Evolutionary conservation across 2,113 vertebrate species (phyloP).

Genomic region (Psophia crepitans): DNA sequence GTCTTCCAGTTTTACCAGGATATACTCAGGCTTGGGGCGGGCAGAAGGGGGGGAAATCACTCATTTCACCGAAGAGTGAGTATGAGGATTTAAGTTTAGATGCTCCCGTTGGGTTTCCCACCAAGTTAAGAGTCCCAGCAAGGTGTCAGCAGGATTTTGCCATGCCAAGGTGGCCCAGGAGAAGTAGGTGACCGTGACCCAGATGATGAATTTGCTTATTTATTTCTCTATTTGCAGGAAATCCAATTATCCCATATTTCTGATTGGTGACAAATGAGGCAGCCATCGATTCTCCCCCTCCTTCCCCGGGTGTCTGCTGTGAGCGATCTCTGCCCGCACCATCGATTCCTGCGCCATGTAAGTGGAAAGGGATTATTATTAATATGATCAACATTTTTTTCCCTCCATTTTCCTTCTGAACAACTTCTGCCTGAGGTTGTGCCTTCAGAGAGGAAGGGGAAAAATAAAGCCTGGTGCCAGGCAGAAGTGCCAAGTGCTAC

Average conservation of each 20-base stretch:
- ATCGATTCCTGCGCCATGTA: background rate
- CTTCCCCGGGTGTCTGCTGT: background rate
- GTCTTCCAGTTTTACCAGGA: rapidly evolving
- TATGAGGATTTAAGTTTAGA: rapidly evolving
- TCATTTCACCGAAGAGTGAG: rapidly evolving
- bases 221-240: background rate
- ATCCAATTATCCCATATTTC: slow-evolving; percentile 7
- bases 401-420: background rate
- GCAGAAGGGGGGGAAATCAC: background rate
- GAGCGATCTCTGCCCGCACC: background rate
- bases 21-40: background rate
- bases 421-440: no score
- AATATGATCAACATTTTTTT: no score
- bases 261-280: slow-evolving; percentile 1
- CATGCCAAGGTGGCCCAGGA: background rate
- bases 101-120: rapidly evolving
- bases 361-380: background rate
- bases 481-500: background rate
- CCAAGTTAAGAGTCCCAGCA: rapidly evolving
- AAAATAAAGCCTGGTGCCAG: background rate
- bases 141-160: background rate
- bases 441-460: no score
- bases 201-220: background rate
- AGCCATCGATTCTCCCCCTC: background rate
- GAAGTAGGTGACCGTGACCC: background rate